phyloP scores from a whole-genome alignment of 2,888 invertebrate species.

The Temnothorax rugatulus region DNA sequence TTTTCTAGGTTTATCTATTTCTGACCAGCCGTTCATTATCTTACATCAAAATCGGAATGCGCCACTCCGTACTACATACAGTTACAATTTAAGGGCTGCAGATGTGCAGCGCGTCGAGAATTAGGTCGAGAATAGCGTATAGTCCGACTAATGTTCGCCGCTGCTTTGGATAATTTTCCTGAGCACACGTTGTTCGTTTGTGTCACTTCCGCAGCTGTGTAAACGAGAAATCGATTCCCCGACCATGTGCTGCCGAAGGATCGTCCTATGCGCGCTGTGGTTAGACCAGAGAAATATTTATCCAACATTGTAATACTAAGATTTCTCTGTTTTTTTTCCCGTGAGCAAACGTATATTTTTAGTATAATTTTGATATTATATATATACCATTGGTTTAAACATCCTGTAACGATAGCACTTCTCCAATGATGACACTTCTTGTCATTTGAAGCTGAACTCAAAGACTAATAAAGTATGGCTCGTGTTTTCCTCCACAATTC shows the following conservation, averaged over 20 bases:
- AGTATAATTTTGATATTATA: slow-evolving; percentile 6
- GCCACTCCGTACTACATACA: slow-evolving; percentile 54
- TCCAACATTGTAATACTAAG: background rate
- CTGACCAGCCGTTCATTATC: slow-evolving; percentile 65
- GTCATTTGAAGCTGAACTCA: background rate
- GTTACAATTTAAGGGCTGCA: slow-evolving; percentile 72
- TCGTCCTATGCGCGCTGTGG: background rate
- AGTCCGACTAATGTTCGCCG: slow-evolving; percentile 66
- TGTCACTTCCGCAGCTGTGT: slow-evolving; percentile 51
- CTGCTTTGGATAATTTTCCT: slow-evolving; percentile 73
- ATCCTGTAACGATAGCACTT: background rate
- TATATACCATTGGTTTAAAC: background rate
- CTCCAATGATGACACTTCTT: background rate
- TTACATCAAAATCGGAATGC: slow-evolving; percentile 71
- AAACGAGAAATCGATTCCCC: slow-evolving; percentile 64
- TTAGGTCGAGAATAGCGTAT: slow-evolving; percentile 70
- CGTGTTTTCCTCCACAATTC: background rate
- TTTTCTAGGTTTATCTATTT: slow-evolving; percentile 62
- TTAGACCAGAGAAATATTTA: slow-evolving; percentile 32
- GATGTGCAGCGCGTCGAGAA: slow-evolving; percentile 66
- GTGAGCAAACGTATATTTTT: background rate
- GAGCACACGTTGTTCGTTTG: slow-evolving; percentile 60
- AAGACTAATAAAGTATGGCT: background rate
- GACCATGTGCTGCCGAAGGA: slow-evolving; percentile 20
- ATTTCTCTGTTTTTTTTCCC: background rate